Base-by-base conservation (phyloP, 2,888 invertebrate species). In the Eilema caniola region DNA sequence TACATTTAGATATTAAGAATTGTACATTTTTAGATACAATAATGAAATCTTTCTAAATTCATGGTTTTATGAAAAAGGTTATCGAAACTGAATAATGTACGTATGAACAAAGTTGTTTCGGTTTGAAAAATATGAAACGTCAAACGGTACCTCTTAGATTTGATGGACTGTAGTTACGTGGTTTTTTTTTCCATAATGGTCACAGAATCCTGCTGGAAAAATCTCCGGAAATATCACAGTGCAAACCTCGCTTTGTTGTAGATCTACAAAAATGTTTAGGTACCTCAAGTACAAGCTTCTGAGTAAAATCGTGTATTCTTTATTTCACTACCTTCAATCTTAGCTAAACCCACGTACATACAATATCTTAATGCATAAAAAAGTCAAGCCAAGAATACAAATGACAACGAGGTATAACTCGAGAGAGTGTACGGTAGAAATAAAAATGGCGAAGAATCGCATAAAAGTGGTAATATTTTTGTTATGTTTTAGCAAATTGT, bases 311-410 rank as follows among this genome's bases (percentile, higher is more conserved):
- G 62, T 56, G 56, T 57, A 37, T 62, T 41, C 41, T 41, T 66
- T 41, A 66, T 59, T 56, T 66, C 65, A 37, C 11, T 25, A 25
- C 53, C 61, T 57, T 61, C 28, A 47, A 66, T 70, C 56, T 70
- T 62, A 70, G 24, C 28, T 33, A 31, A 62, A 31, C 33, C 56
- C 81, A 81, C 81, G 79, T 81, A 67, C 60, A 62, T 60, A 71
- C 73, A 78, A 81, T 79, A 81, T 80, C 72, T 72, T 78, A 78
- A 80, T 78, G 66, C 81, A 80, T 80, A 78, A 78, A 79, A 62
- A 70, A 62, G 62, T 47, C 69, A 70, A 67, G 72, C 67, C 65
- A 25, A 10, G 79, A 76, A 80, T 81, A 81, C 79, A 72, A 81
- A 80, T 76, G 74, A 37, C 60, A 72, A 65, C 65, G 76, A 64